Conservation (phyloP, 2,113 vertebrate genomes). For the Cynopterus brachyotis region DNA sequence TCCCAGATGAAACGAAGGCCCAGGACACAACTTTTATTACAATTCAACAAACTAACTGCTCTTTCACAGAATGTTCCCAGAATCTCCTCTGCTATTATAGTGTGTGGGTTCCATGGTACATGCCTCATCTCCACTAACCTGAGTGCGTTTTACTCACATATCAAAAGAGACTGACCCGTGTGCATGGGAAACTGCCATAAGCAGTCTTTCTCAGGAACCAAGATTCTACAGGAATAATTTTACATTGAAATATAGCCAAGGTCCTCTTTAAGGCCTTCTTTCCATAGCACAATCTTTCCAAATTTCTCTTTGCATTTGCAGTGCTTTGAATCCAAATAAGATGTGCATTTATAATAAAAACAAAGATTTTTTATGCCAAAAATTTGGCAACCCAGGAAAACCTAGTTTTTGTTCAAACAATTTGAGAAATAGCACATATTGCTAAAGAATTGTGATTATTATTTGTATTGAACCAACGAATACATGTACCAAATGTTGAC, state of each 20-base stretch:
- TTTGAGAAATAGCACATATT: slow-evolving; percentile 59
- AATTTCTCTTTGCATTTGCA: slow-evolving; percentile 16
- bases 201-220: slow-evolving; percentile 27
- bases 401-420: slow-evolving; percentile 54
- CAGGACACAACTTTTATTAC: background rate
- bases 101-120: background rate
- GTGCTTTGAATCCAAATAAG: background rate
- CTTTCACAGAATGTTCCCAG: background rate
- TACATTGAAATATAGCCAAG: background rate
- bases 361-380: slow-evolving; percentile 33
- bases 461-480: slow-evolving; percentile 61
- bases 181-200: background rate
- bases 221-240: background rate
- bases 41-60: background rate
- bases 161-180: background rate
- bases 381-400: slow-evolving; percentile 4
- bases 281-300: background rate
- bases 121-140: background rate
- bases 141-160: background rate
- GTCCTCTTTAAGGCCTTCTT: background rate
- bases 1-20: slow-evolving; percentile 4
- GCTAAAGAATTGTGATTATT: slow-evolving; percentile 15
- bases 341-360: slow-evolving; percentile 39
- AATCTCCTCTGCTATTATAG: background rate
- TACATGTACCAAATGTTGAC: slow-evolving; percentile 74